Evolutionary conservation across 1,140 invertebrate genomes (phyloP).

Genomic region (Brachionus asplanchnoidis): DNA sequence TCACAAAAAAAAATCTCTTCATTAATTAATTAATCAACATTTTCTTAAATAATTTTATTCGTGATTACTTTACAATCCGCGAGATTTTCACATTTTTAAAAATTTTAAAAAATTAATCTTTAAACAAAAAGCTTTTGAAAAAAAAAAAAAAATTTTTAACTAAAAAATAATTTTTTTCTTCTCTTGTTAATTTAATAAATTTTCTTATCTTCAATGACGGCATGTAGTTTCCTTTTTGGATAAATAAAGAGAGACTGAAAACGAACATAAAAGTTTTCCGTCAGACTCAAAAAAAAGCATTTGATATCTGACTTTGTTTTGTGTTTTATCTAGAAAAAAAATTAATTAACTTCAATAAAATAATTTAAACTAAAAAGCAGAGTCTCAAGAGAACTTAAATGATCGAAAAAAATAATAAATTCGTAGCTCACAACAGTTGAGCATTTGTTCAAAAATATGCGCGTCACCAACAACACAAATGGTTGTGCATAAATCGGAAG

Average conservation of each 20-base stretch:
- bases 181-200: not conserved
- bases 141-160: not conserved
- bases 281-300: not conserved
- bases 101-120: no score
- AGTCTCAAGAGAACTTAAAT: not conserved
- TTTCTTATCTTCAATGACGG: not conserved
- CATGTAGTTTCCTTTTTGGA: not conserved
- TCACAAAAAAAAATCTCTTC: no score
- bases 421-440: not conserved
- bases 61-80: no score
- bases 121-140: no score
- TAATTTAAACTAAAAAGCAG: not conserved
- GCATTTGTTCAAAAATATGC: not conserved
- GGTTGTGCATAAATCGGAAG: not conserved
- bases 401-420: not conserved
- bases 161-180: no score
- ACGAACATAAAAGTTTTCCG: not conserved
- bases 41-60: no score
- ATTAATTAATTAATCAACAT: no score
- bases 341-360: constrained; percentile 1
- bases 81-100: no score
- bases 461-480: not conserved
- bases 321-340: not conserved
- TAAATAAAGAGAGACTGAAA: not conserved
- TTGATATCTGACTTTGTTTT: not conserved